phyloP scores from a whole-genome alignment of 2,113 vertebrate species.

The Kryptolebias marmoratus region DNA sequence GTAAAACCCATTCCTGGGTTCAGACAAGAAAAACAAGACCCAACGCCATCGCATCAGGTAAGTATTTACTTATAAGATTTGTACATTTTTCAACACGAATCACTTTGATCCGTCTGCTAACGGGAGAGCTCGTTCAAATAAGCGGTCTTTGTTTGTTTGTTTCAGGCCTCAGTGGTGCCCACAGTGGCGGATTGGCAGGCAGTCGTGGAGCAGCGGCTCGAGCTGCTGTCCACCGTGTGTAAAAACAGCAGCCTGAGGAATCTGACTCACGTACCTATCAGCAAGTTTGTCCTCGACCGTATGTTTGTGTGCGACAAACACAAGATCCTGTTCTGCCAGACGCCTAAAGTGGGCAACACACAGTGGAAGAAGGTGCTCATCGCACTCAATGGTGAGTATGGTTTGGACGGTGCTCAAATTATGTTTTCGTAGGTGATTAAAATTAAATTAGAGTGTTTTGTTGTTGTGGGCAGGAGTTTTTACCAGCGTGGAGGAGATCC shows the following conservation, averaged over 20 bases:
- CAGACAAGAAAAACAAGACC: slow-evolving; percentile 65
- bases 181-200: slow-evolving; percentile 74
- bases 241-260: slow-evolving; percentile 86
- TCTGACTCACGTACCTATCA: slow-evolving; percentile 88
- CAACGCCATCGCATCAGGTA: slow-evolving; percentile 83
- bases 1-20: slow-evolving; percentile 60
- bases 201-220: slow-evolving; percentile 82
- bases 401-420: not conserved
- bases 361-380: slow-evolving; percentile 99
- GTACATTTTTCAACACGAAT: not conserved
- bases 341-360: slow-evolving; percentile 98
- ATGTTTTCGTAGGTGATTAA: not conserved
- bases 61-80: not conserved
- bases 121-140: not conserved
- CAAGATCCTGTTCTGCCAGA: slow-evolving; percentile 98
- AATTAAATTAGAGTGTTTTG: not conserved
- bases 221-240: slow-evolving; percentile 86
- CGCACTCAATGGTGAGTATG: slow-evolving; percentile 89
- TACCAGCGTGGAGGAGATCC: slow-evolving; percentile 91
- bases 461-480: slow-evolving; percentile 83
- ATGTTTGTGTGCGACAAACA: slow-evolving; percentile 98
- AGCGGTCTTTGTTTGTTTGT: slow-evolving; percentile 1
- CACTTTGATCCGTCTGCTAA: too few species aligned
- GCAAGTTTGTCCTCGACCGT: slow-evolving; percentile 94
- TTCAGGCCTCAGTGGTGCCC: slow-evolving; percentile 79